A percentile compares a stretch with the other conserved stretches of the same genome.
Evolutionary conservation across 2,888 invertebrate genomes (phyloP).

Genomic region (Ormyrus thymus): DNA sequence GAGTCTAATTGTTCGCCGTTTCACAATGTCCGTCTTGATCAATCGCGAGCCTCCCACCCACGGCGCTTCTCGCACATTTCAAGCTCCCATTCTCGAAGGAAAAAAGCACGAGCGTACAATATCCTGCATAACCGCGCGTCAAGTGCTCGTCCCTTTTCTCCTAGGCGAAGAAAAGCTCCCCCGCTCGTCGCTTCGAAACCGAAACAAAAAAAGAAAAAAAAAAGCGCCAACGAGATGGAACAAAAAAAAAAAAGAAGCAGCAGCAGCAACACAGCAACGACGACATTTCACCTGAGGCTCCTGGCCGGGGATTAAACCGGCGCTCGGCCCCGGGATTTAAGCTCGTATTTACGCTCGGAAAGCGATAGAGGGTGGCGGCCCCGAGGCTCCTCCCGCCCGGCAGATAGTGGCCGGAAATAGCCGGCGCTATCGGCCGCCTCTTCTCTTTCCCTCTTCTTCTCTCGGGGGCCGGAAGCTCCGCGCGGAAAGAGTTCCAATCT

Average conservation of each 20-base stretch:
- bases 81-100: too few species aligned
- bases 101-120: too few species aligned
- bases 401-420: slow-evolving; percentile 70
- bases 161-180: neutral
- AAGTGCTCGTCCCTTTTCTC: neutral
- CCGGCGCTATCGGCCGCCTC: slow-evolving; percentile 73
- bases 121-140: too few species aligned
- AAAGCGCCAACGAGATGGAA: neutral
- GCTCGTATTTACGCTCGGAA: neutral
- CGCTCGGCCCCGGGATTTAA: slow-evolving; percentile 48
- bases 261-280: slow-evolving; percentile 2
- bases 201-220: neutral
- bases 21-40: too few species aligned
- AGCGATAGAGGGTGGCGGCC: too few species aligned
- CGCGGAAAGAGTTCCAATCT: slow-evolving; percentile 74
- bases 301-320: slow-evolving; percentile 43
- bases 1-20: too few species aligned
- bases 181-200: neutral
- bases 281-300: slow-evolving; percentile 28
- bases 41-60: too few species aligned
- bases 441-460: slow-evolving; percentile 27
- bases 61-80: too few species aligned
- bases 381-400: too few species aligned
- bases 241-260: neutral
- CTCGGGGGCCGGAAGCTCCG: slow-evolving; percentile 70